These are phyloP conservation scores for Hyposoter dolosus DNA, from an alignment of 2,888 invertebrate species.

Conservation along the genomic window DNA sequence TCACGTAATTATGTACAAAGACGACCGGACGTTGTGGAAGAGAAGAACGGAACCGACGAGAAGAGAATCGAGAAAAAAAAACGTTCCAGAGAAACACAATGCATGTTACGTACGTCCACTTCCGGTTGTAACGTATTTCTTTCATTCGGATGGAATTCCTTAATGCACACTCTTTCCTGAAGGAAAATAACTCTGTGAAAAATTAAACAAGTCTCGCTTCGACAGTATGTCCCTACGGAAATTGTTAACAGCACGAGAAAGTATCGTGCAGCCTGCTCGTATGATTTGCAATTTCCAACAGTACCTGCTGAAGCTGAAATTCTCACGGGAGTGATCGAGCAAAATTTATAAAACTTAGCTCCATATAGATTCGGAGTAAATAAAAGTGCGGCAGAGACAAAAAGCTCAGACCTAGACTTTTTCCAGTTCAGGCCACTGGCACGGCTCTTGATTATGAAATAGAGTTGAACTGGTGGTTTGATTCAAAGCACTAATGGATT, in stretches of 20 bases:
- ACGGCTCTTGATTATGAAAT: conserved; percentile 34
- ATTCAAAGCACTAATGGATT: conserved; percentile 66
- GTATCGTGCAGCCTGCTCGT: not conserved
- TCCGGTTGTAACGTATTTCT: conserved; percentile 48
- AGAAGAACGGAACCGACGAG: conserved; percentile 11
- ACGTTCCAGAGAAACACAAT: conserved; percentile 26
- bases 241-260: not conserved
- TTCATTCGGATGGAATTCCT: not conserved
- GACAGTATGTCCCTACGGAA: not conserved
- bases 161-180: not conserved
- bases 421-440: not conserved
- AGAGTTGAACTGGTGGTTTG: conserved; percentile 16
- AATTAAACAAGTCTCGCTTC: not conserved
- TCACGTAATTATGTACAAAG: conserved; percentile 63
- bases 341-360: not conserved
- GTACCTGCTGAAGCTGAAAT: not conserved
- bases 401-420: not conserved
- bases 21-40: conserved; percentile 51
- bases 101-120: conserved; percentile 39
- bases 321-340: not conserved
- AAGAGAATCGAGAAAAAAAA: conserved; percentile 22
- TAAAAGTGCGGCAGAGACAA: not conserved
- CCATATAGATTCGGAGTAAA: conserved; percentile 9
- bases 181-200: not conserved
- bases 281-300: not conserved